Evolutionary conservation across 2,797 vertebrate species (phyloP).

Genomic region (Loris lydekkerianus): DNA sequence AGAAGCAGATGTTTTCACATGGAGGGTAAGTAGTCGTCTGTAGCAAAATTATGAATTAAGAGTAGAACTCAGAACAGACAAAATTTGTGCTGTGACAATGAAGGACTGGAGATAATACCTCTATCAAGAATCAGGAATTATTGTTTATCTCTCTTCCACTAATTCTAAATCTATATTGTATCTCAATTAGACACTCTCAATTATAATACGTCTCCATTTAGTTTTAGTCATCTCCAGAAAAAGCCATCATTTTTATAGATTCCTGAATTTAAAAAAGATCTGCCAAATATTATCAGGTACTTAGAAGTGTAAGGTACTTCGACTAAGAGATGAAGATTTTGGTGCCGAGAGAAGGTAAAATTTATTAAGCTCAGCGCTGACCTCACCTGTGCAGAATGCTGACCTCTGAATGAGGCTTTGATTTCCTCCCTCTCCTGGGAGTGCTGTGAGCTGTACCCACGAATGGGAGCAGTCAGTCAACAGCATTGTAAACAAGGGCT

Average conservation of each 20-base stretch:
- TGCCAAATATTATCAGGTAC: background rate
- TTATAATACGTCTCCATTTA: background rate
- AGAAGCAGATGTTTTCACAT: conserved; percentile 17
- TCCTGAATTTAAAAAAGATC: conserved; percentile 13
- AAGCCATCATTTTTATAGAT: background rate
- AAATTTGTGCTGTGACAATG: background rate
- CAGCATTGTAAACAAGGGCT: background rate
- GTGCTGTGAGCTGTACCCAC: background rate
- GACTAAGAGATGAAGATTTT: background rate
- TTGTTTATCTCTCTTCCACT: background rate
- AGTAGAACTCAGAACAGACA: background rate
- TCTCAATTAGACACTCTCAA: background rate
- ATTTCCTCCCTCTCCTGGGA: background rate
- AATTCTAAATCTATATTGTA: background rate
- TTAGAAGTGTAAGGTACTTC: background rate
- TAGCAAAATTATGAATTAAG: background rate
- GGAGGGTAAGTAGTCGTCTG: background rate
- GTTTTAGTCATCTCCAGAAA: background rate
- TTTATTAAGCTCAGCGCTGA: background rate
- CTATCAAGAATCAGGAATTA: background rate
- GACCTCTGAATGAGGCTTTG: background rate
- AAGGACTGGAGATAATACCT: background rate
- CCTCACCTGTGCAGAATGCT: background rate
- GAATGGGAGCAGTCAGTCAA: background rate
- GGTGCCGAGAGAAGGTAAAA: background rate